phyloP scores from a whole-genome alignment of 2,888 invertebrate genomes.

The Teleogryllus oceanicus region DNA sequence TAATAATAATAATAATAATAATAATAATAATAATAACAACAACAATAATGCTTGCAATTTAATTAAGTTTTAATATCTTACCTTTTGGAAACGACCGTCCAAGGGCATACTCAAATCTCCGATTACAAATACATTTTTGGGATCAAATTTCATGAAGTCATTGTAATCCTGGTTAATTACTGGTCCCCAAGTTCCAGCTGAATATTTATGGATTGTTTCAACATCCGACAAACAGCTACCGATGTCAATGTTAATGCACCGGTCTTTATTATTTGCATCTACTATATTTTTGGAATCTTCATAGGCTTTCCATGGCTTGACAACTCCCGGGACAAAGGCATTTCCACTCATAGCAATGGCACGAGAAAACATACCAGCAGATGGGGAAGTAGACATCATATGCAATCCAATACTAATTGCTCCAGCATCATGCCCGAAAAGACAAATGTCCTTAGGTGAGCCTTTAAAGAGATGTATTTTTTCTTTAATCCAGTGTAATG shows the following conservation, averaged over 20 bases:
- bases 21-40: no score
- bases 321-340: conserved; percentile 59
- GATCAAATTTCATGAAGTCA: background rate
- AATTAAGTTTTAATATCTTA: background rate
- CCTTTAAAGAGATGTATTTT: conserved; percentile 74
- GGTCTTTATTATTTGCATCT: background rate
- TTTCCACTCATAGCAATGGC: conserved; percentile 81
- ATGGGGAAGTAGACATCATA: conserved; percentile 54
- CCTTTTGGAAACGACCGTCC: conserved; percentile 52
- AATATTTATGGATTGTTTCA: conserved; percentile 52
- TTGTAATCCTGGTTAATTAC: background rate
- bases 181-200: conserved; percentile 50
- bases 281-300: background rate
- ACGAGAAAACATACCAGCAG: conserved; percentile 61
- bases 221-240: background rate
- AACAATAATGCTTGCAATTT: no score
- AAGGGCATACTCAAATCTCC: background rate
- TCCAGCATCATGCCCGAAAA: conserved; percentile 78
- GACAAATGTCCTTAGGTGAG: conserved; percentile 67
- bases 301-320: conserved; percentile 47
- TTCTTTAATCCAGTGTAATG: conserved; percentile 71
- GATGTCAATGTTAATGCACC: background rate
- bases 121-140: background rate
- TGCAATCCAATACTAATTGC: conserved; percentile 76
- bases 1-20: no score